Percentiles rank a stretch among this genome's conserved stretches.
phyloP scores from a whole-genome alignment of 2,888 invertebrate genomes.

The Zhuqinia jingwanae region DNA sequence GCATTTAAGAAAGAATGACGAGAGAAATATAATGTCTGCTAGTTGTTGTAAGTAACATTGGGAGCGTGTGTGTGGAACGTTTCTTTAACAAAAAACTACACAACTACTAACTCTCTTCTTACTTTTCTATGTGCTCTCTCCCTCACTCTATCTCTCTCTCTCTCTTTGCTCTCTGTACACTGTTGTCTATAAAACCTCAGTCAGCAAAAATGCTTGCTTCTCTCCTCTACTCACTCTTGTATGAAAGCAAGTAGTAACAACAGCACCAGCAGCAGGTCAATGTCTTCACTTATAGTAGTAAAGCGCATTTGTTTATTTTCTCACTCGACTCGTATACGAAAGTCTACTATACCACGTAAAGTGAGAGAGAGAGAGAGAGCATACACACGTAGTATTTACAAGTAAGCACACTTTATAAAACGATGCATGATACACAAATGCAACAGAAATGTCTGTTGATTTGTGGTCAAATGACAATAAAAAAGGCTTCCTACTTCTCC shows the following conservation, averaged over 20 bases:
- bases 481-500: constrained; percentile 51
- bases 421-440: constrained; percentile 51
- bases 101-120: constrained; percentile 7
- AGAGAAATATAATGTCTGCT: neutral
- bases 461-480: constrained; percentile 66
- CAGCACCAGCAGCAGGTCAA: constrained; percentile 65
- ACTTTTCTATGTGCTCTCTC: neutral
- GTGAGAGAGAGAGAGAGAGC: neutral
- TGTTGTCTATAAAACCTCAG: constrained; percentile 45
- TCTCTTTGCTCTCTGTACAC: neutral
- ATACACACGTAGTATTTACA: neutral
- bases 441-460: constrained; percentile 51
- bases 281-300: constrained; percentile 65
- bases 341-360: neutral
- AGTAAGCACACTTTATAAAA: constrained; percentile 40
- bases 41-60: constrained; percentile 6
- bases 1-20: neutral
- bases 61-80: constrained; percentile 55
- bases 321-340: constrained; percentile 45
- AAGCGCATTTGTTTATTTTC: constrained; percentile 70
- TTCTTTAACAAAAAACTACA: constrained; percentile 15
- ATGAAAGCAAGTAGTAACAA: constrained; percentile 31
- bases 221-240: neutral
- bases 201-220: neutral
- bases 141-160: neutral